Conservation (phyloP, 2,113 vertebrate species). For the human region GRCh38 chr6:81636001-81636500, state of each 20-base stretch:
- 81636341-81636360: neutral
- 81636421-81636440: neutral
- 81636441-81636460: neutral
- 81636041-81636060: neutral
- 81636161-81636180: neutral
- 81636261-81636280: neutral
- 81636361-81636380: neutral
- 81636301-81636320: neutral
- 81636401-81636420: neutral
- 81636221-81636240: neutral
- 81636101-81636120: neutral
- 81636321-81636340: neutral
- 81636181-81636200: constrained; percentile 35
- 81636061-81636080: neutral
- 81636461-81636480: neutral
- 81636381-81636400: neutral
- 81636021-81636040: neutral
- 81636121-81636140: constrained; percentile 24
- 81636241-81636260: constrained; percentile 27
- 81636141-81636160: neutral
- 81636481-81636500: neutral
- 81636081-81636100: neutral
- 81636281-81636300: neutral
- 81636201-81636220: neutral
- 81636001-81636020: neutral